phyloP scores from a whole-genome alignment of 1,140 invertebrate genomes.

The Phocides pigmalion region DNA sequence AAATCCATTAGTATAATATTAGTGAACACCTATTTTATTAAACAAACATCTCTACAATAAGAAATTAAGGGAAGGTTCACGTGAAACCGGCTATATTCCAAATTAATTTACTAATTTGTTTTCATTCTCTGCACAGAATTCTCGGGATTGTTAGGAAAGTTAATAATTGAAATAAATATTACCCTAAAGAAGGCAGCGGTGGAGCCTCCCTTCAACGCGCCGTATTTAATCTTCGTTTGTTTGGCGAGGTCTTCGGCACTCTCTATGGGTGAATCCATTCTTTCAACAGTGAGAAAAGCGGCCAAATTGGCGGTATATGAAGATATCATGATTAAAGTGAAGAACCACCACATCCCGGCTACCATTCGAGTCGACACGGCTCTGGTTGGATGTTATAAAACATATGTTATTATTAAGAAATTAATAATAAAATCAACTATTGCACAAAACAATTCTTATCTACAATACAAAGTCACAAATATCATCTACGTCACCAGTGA shows the following conservation, averaged over 20 bases:
- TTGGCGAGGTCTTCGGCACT: slow-evolving; percentile 97
- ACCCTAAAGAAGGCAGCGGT: slow-evolving; percentile 97
- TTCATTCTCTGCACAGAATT: slow-evolving; percentile 13
- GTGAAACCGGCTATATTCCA: neutral
- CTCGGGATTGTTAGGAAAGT: slow-evolving; percentile 20
- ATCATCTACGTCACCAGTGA: neutral
- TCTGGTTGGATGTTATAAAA: slow-evolving; percentile 78
- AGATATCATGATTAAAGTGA: slow-evolving; percentile 98
- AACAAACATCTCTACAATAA: neutral
- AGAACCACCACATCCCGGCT: slow-evolving; percentile 98
- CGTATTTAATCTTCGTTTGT: slow-evolving; percentile 98
- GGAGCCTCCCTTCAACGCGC: slow-evolving; percentile 95
- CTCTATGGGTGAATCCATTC: slow-evolving; percentile 98
- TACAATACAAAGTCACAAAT: neutral
- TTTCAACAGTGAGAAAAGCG: slow-evolving; percentile 97
- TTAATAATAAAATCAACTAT: neutral
- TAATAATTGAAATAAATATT: slow-evolving; percentile 50
- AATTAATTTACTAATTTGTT: slow-evolving; percentile 19
- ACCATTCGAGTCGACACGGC: slow-evolving; percentile 95
- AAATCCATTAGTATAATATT: neutral
- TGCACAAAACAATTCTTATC: slow-evolving; percentile 2
- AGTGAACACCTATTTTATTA: neutral
- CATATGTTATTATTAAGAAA: slow-evolving; percentile 12
- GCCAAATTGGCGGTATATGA: slow-evolving; percentile 99
- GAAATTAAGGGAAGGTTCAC: neutral